Evolutionary conservation across 2,797 vertebrate genomes (phyloP).

Genomic region (Ibycter americanus): DNA sequence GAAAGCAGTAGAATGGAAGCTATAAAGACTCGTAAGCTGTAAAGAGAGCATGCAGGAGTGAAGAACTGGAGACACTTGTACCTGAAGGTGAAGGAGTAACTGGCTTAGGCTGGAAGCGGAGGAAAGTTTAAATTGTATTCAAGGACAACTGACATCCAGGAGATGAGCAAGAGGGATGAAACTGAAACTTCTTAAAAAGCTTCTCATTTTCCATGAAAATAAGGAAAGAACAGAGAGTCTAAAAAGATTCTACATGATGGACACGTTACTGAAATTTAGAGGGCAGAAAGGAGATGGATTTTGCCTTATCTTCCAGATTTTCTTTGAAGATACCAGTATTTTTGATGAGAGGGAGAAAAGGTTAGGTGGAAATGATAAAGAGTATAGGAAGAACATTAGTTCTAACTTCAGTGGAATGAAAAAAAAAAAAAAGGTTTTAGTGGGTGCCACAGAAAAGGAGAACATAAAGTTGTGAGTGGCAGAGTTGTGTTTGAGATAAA

Average conservation of each 20-base stretch:
- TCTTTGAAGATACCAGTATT: slow-evolving; percentile 21
- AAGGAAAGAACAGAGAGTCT: not conserved
- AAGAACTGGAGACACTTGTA: not conserved
- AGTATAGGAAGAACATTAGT: slow-evolving; percentile 9
- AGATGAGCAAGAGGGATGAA: not conserved
- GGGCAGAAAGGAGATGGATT: slow-evolving; percentile 4
- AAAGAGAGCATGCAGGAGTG: not conserved
- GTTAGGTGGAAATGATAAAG: slow-evolving; percentile 6
- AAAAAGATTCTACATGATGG: not conserved
- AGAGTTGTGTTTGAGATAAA: slow-evolving; percentile 21
- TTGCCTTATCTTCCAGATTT: not conserved
- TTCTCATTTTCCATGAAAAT: slow-evolving; percentile 3
- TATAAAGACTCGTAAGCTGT: not conserved
- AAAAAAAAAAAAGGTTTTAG: not conserved
- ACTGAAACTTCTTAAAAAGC: not conserved
- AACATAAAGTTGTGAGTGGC: not conserved
- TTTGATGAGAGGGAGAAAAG: not conserved
- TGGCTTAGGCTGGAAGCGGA: not conserved
- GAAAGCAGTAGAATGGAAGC: not conserved
- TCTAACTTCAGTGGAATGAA: not conserved
- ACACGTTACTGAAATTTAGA: not conserved
- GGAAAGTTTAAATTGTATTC: not conserved
- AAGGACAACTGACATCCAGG: not conserved
- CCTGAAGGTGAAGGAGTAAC: not conserved
- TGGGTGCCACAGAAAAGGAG: not conserved